phyloP scores from a whole-genome alignment of 2,888 invertebrate species.

The Leptopilina drosophilae region DNA sequence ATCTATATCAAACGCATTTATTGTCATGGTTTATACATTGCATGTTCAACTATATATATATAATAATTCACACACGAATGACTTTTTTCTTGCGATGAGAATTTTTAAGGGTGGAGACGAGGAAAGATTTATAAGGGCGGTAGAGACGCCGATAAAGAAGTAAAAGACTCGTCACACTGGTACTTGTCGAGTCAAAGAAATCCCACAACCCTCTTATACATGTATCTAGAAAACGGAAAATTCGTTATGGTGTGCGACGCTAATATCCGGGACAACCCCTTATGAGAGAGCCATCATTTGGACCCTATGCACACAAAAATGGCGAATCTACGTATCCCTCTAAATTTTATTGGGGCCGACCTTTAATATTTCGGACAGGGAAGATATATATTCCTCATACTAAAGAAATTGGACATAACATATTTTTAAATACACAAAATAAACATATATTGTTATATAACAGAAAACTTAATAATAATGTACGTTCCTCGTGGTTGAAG shows the following conservation, averaged over 20 bases:
- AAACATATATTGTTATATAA: no score
- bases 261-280: conserved; percentile 60
- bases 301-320: conserved; percentile 33
- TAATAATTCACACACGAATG: conserved; percentile 26
- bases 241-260: conserved; percentile 51
- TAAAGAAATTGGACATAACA: no score
- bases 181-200: conserved; percentile 40
- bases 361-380: conserved; percentile 51
- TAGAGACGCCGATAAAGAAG: conserved; percentile 27
- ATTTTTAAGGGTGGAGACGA: conserved; percentile 29
- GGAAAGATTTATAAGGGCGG: conserved; percentile 32
- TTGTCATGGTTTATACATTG: conserved; percentile 9
- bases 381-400: conserved; percentile 27
- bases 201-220: conserved; percentile 8
- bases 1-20: conserved; percentile 5
- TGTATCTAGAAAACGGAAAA: background rate
- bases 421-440: no score
- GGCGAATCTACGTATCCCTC: conserved; percentile 14
- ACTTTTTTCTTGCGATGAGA: conserved; percentile 18
- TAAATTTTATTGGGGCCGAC: conserved; percentile 49
- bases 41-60: background rate
- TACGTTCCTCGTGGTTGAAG: no score
- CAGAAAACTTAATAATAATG: no score
- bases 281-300: conserved; percentile 23
- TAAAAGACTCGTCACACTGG: conserved; percentile 33